A percentile compares a stretch with the other conserved stretches of the same genome.
Conservation (phyloP, 2,888 invertebrate species). For the Trissoscelio sp. region DNA sequence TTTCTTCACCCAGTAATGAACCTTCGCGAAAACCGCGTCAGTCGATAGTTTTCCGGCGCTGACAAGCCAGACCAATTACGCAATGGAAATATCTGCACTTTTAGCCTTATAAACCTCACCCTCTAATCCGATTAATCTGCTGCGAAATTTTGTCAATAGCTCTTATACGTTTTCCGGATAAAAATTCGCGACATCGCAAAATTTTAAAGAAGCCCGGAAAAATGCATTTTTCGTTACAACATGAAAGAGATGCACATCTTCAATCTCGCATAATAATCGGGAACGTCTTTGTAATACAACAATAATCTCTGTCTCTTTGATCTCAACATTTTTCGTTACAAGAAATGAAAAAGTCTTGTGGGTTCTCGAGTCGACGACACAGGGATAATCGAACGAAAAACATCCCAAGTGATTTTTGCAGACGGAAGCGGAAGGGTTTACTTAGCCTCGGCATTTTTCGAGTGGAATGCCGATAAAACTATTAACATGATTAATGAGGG, state of each 20-base stretch:
- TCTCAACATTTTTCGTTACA: not conserved
- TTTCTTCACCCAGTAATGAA: not conserved
- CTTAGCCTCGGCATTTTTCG: not conserved
- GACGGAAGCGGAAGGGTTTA: not conserved
- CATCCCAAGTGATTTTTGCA: not conserved
- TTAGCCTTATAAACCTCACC: not conserved
- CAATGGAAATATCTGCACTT: not conserved
- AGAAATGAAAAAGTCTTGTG: not conserved
- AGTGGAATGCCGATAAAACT: slow-evolving; percentile 7
- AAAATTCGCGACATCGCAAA: not conserved
- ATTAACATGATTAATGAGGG: slow-evolving; percentile 34
- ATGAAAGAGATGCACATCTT: not conserved
- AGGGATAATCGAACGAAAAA: not conserved
- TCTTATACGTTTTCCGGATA: not conserved
- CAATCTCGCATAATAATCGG: not conserved
- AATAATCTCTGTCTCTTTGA: not conserved
- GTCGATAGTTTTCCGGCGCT: not conserved
- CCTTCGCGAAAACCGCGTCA: not conserved
- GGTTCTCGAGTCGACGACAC: not conserved
- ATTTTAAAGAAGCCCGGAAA: not conserved
- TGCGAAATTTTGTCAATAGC: not conserved
- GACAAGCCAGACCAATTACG: not conserved
- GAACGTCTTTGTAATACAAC: not conserved
- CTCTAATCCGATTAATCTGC: not conserved
- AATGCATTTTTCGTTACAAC: not conserved